Evolutionary conservation across 2,888 invertebrate genomes (phyloP).

Genomic region (Calephelis perditalis): DNA sequence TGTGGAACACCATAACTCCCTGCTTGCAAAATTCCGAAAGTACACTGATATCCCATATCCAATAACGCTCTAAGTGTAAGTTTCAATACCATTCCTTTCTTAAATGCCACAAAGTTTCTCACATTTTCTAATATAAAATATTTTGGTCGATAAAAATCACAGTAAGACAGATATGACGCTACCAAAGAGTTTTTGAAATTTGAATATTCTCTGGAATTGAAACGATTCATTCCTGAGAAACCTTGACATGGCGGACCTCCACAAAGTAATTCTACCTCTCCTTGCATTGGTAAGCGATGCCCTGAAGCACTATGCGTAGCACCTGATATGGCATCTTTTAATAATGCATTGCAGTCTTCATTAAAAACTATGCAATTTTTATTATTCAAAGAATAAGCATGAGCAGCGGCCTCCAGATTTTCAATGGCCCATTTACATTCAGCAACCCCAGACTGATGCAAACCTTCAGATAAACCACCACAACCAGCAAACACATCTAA

Average conservation of each 20-base stretch:
- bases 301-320: slow-evolving; percentile 67
- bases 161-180: slow-evolving; percentile 88
- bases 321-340: slow-evolving; percentile 83
- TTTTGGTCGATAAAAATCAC: slow-evolving; percentile 90
- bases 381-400: slow-evolving; percentile 88
- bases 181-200: slow-evolving; percentile 91
- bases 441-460: slow-evolving; percentile 83
- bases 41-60: slow-evolving; percentile 92
- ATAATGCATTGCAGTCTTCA: slow-evolving; percentile 88
- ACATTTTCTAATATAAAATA: slow-evolving; percentile 93
- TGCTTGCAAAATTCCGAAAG: slow-evolving; percentile 91
- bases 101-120: slow-evolving; percentile 90
- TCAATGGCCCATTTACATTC: slow-evolving; percentile 90
- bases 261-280: slow-evolving; percentile 89
- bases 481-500: slow-evolving; percentile 93
- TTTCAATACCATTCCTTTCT: slow-evolving; percentile 88
- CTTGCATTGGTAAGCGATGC: slow-evolving; percentile 82
- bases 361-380: slow-evolving; percentile 84
- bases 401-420: slow-evolving; percentile 85
- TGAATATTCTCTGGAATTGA: slow-evolving; percentile 90
- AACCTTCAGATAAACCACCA: slow-evolving; percentile 88
- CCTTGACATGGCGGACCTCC: slow-evolving; percentile 95
- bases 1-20: slow-evolving; percentile 92
- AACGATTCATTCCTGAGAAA: slow-evolving; percentile 93
- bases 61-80: slow-evolving; percentile 85